A percentile compares a stretch with the other conserved stretches of the same genome.
Conservation (phyloP, 23 tunicate genomes). For the Corella eumyota region DNA sequence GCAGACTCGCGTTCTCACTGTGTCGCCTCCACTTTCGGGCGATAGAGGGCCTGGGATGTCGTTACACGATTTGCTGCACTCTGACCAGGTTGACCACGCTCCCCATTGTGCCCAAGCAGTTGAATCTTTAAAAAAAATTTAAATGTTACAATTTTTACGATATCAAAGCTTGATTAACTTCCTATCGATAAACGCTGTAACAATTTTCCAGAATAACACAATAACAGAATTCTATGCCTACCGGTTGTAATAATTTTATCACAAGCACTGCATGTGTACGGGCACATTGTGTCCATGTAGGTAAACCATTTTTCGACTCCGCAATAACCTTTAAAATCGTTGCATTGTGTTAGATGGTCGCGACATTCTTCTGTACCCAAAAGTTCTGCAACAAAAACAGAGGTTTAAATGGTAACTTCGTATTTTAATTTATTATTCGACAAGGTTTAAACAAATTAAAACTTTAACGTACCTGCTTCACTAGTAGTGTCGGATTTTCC, state of each 20-base stretch:
- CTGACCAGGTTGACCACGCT: conserved; percentile 35
- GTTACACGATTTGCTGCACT: conserved; percentile 42
- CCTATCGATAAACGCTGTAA: no score
- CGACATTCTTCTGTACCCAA: no score
- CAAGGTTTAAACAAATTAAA: no score
- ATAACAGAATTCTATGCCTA: no score
- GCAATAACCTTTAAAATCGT: conserved; percentile 16
- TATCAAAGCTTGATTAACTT: no score
- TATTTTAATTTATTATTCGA: no score
- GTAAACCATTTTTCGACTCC: neutral
- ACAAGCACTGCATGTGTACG: conserved; percentile 34
- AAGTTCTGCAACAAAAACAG: no score
- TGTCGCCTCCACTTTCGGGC: conserved; percentile 23
- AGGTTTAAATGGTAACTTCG: no score
- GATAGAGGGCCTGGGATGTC: conserved; percentile 24
- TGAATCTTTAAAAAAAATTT: neutral
- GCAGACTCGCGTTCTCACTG: conserved; percentile 31
- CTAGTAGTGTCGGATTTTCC: conserved; percentile 9
- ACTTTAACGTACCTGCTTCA: no score
- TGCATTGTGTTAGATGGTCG: conserved; percentile 32
- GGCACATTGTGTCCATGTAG: conserved; percentile 53
- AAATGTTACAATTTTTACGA: neutral
- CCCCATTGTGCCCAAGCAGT: conserved; percentile 9
- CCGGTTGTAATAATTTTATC: neutral
- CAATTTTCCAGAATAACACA: no score